A percentile compares a stretch with the other conserved stretches of the same genome.
Evolutionary conservation across 2,113 vertebrate species (phyloP).

Genomic region (Pontoporia blainvillei): DNA sequence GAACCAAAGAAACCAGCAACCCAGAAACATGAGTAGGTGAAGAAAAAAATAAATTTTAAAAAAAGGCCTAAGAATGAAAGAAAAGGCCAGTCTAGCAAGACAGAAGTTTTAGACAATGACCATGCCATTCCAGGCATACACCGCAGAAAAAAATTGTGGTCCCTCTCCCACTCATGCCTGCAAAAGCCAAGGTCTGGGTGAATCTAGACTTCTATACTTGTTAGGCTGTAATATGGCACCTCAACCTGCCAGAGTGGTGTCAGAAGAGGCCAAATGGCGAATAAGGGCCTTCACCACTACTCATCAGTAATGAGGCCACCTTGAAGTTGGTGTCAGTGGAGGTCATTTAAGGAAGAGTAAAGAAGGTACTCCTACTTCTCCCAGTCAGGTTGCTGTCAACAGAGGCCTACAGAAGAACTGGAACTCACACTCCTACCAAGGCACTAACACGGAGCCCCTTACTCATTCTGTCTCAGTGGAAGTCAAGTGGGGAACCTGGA

Average conservation of each 20-base stretch:
- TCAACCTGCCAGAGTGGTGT: rapidly evolving
- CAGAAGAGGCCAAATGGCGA: not conserved
- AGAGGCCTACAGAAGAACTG: not conserved
- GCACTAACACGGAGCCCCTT: not conserved
- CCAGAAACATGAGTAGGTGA: not conserved
- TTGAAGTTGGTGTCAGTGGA: not conserved
- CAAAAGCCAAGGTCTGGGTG: not conserved
- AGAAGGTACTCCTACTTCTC: not conserved
- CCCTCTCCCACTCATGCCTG: rapidly evolving
- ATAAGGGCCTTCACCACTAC: not conserved
- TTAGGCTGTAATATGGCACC: not conserved
- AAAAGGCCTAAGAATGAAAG: not conserved
- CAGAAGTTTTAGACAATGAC: not conserved
- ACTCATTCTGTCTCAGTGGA: not conserved
- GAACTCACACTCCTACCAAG: not conserved
- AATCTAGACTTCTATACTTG: not conserved
- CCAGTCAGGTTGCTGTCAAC: not conserved
- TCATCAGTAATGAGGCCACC: not conserved
- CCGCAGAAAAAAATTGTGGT: not conserved
- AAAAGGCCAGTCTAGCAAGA: not conserved
- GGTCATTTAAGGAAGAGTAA: not conserved
- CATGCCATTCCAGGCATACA: not conserved
- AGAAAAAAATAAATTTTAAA: no score
- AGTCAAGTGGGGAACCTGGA: not conserved
- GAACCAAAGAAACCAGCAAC: not conserved